Conservation (phyloP, 2,797 vertebrate genomes). For the Molossus molossus region DNA sequence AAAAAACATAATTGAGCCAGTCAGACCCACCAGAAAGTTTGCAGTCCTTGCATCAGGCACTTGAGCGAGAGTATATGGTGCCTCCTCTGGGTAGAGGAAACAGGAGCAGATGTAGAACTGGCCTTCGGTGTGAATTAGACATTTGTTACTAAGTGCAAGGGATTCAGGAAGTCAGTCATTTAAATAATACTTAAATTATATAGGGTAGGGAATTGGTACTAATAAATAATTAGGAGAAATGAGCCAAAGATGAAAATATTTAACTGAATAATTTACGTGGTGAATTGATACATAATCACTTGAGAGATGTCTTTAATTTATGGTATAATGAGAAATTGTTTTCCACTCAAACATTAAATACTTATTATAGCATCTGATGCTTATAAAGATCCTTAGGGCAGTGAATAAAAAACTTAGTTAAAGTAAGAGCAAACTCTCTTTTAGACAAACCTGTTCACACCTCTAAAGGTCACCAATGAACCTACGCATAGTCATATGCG, state of each 20-base stretch:
- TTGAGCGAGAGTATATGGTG: background rate
- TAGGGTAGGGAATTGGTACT: background rate
- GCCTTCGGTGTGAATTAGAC: background rate
- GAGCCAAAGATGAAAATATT: slow-evolving; percentile 44
- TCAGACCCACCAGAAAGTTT: background rate
- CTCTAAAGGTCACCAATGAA: slow-evolving; percentile 31
- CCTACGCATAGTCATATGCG: background rate
- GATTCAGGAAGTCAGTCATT: slow-evolving; percentile 40
- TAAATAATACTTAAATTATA: slow-evolving; percentile 26
- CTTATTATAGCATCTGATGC: slow-evolving; percentile 65
- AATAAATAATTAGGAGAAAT: slow-evolving; percentile 61
- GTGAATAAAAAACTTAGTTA: slow-evolving; percentile 62
- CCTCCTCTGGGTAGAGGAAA: background rate
- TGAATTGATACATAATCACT: background rate
- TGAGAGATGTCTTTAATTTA: slow-evolving; percentile 46
- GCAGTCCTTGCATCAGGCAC: background rate
- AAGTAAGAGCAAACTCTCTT: background rate
- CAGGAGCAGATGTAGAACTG: background rate
- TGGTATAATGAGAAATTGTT: slow-evolving; percentile 50
- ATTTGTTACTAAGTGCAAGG: background rate
- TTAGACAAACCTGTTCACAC: background rate
- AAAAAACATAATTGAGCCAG: background rate
- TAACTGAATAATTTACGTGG: background rate
- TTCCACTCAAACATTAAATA: slow-evolving; percentile 66
- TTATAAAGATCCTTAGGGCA: slow-evolving; percentile 52